phyloP scores from a whole-genome alignment of 2,888 invertebrate genomes.

The Rhamnusium bicolor region DNA sequence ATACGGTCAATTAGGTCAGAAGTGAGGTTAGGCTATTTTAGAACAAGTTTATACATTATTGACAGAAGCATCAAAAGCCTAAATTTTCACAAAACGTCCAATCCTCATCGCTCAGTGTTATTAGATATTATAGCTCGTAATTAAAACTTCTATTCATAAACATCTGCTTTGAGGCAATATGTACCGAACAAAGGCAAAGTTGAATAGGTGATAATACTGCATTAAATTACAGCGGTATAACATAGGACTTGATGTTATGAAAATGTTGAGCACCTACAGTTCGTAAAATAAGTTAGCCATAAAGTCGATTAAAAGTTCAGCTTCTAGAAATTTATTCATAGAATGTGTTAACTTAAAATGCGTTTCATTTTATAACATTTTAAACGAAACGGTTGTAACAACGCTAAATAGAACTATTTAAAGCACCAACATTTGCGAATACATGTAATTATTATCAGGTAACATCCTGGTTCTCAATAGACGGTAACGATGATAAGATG shows the following conservation, averaged over 20 bases:
- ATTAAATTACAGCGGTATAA: conserved; percentile 10
- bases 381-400: background rate
- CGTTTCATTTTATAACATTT: background rate
- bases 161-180: conserved; percentile 1
- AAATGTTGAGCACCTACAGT: conserved; percentile 11
- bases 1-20: background rate
- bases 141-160: conserved; percentile 25
- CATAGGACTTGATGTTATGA: conserved; percentile 13
- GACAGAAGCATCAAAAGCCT: background rate
- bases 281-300: background rate
- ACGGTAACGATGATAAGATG: background rate
- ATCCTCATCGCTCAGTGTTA: conserved; percentile 1
- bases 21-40: background rate
- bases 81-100: conserved; percentile 1
- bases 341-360: conserved; percentile 1
- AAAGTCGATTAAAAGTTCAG: conserved; percentile 23
- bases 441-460: conserved; percentile 2
- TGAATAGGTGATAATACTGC: conserved; percentile 22
- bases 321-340: conserved; percentile 3
- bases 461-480: background rate
- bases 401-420: background rate
- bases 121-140: conserved; percentile 8
- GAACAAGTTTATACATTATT: background rate
- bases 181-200: conserved; percentile 14
- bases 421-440: background rate